Evolutionary conservation across 2,797 vertebrate genomes (phyloP).

Genomic region (Chrysocyon brachyurus): DNA sequence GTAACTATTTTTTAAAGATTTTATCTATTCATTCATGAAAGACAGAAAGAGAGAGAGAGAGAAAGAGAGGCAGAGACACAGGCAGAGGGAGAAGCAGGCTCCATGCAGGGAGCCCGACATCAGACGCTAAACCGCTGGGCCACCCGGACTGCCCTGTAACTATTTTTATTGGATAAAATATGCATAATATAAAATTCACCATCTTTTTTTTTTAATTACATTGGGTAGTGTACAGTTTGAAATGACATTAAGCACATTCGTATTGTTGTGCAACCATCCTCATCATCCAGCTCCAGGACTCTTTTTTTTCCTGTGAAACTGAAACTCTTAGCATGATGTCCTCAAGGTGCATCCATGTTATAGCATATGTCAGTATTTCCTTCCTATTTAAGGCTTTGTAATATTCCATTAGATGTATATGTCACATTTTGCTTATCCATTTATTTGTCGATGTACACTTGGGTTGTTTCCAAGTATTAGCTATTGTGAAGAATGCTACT

Average conservation of each 20-base stretch:
- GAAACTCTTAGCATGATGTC: neutral
- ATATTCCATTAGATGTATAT: neutral
- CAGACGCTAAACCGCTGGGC: too few species aligned
- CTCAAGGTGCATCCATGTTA: neutral
- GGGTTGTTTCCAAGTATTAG: neutral
- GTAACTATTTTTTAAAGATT: neutral
- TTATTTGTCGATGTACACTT: neutral
- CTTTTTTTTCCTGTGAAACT: neutral
- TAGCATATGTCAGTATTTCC: neutral
- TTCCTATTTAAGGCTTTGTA: neutral
- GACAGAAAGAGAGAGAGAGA: too few species aligned
- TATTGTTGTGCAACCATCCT: neutral
- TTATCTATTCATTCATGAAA: too few species aligned
- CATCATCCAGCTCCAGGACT: neutral
- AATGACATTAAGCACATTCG: neutral
- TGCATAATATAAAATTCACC: neutral
- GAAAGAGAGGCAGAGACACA: too few species aligned
- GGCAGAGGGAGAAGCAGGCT: too few species aligned
- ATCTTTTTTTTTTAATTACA: too few species aligned
- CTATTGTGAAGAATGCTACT: neutral
- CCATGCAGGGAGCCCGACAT: too few species aligned
- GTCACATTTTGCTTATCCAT: neutral
- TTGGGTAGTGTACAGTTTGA: neutral
- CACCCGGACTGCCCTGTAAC: too few species aligned
- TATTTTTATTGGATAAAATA: neutral